A percentile compares a stretch with the other conserved stretches of the same genome.
phyloP scores from a whole-genome alignment of 2,113 vertebrate species.

The Phyllostomus hastatus region DNA sequence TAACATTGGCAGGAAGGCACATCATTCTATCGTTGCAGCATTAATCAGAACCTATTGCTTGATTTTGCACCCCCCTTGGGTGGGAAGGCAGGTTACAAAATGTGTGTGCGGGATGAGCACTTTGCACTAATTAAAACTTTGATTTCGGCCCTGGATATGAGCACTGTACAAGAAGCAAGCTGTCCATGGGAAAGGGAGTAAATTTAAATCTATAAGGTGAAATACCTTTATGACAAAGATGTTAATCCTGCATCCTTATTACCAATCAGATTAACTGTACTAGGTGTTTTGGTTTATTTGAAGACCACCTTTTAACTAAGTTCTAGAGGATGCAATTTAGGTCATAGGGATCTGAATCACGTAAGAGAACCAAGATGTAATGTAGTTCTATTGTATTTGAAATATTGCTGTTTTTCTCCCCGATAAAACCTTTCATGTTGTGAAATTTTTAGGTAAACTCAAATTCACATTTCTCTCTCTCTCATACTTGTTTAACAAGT shows the following conservation, averaged over 20 bases:
- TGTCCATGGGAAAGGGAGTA: background rate
- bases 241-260: background rate
- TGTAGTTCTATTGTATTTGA: background rate
- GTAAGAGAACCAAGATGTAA: background rate
- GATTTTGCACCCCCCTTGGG: background rate
- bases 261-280: background rate
- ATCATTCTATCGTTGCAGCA: background rate
- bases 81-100: conserved; percentile 5
- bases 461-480: conserved; percentile 2
- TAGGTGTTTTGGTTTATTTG: conserved; percentile 4
- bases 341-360: background rate
- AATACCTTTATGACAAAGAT: background rate
- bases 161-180: background rate
- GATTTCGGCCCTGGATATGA: background rate
- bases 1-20: background rate
- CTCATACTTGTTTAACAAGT: conserved; percentile 9
- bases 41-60: background rate
- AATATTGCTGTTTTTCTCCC: background rate
- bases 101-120: background rate
- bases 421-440: conserved; percentile 5
- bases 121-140: background rate
- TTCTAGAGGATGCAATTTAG: background rate
- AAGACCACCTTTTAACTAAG: background rate
- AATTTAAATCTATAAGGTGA: background rate
- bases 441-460: background rate